Conservation (phyloP, 2,888 invertebrate genomes). For the Ferrisia virgata region DNA sequence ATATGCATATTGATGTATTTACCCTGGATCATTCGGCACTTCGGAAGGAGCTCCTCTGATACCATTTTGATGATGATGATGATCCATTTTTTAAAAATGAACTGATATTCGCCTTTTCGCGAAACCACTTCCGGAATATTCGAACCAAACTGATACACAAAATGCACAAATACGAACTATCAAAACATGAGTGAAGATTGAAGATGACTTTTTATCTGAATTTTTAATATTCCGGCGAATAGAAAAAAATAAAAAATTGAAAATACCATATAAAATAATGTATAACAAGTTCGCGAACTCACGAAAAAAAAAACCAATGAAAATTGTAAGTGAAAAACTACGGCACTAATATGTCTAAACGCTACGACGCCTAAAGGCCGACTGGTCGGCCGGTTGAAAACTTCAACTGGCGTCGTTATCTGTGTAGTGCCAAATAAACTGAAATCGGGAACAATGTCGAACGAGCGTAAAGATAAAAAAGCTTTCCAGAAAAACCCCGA, state of each 20-base stretch:
- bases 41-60: constrained; percentile 43
- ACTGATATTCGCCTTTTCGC: constrained; percentile 19
- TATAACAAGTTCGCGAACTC: constrained; percentile 11
- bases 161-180: constrained; percentile 8
- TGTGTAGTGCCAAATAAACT: constrained; percentile 43
- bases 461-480: constrained; percentile 37
- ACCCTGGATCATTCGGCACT: constrained; percentile 46
- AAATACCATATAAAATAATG: constrained; percentile 25
- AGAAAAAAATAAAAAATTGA: constrained; percentile 24
- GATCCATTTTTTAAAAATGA: constrained; percentile 35
- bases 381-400: constrained; percentile 40
- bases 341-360: constrained; percentile 43
- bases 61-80: constrained; percentile 46
- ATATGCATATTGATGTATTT: not conserved
- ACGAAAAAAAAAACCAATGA: constrained; percentile 24
- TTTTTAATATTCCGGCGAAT: constrained; percentile 10
- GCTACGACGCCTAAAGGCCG: constrained; percentile 44
- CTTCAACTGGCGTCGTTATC: constrained; percentile 45
- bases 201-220: not conserved
- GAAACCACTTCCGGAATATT: constrained; percentile 24
- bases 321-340: constrained; percentile 29
- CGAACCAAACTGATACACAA: constrained; percentile 25
- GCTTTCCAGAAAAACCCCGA: constrained; percentile 31
- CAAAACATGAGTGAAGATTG: constrained; percentile 4
- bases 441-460: constrained; percentile 43